Base-by-base conservation (phyloP, 2,888 invertebrate species). In the Cataglyphis rosenhaueri region DNA sequence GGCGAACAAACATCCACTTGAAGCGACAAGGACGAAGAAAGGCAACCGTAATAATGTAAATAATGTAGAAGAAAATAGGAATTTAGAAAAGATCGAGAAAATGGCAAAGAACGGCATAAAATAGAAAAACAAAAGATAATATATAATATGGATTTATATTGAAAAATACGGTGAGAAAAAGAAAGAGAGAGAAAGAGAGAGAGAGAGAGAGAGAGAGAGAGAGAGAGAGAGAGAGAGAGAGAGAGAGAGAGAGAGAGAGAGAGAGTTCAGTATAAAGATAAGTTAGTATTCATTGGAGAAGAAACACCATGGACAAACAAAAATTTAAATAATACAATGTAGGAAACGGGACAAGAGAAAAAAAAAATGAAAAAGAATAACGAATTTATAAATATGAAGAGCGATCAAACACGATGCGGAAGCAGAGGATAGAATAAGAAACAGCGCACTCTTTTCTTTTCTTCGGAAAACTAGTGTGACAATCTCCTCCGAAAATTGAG, bases 401-500 rank as follows among this genome's bases (percentile, higher is more conserved):
- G 38, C n/a, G 55, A 73, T 75, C 61, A 73, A 61, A 18, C 18
- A 44, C 21, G 25, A 41, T n/a, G 44, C 38, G 4, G 44, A 79
- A 79, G 35, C 18, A 6, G 73, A 21, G 10, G 12, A 38, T 59
- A 61, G 18, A 84, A 41, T 59, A 79, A 76, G 55, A 59, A 44
- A 41, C 12, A 66, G 10, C 32, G 44, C 32, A 12, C 41, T 82
- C 74, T 66, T 64, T 74, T 64, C 52, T 55, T 57, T 65, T 9
- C 57, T 59, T 70, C 44, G 9, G 3, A 21, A 66, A 25, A 64
- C 81, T 55, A 65, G 61, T 25, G 61, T 25, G 68, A 81, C 82
- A 89, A 87, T 89, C 82, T 68, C n/a, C 74, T 52, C 55, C 73
- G 87, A 89, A 88, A 88, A 87, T 88, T 87, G 84, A 83, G 70